These are phyloP conservation scores for Tympanuchus pallidicinctus DNA, from an alignment of 2,113 vertebrate genomes.

Conservation along the genomic window DNA sequence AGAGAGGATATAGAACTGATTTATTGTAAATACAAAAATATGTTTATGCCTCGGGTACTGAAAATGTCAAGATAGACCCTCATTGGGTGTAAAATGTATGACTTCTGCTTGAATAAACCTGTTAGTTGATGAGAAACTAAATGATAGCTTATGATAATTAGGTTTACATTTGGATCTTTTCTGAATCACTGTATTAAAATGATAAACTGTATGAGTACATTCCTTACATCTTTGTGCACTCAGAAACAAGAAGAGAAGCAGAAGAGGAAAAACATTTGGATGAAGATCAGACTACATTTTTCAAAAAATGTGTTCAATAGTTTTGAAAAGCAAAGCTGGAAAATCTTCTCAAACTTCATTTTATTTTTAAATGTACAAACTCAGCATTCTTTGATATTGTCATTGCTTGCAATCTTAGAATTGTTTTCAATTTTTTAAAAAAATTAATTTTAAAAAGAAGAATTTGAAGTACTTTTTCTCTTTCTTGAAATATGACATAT, in stretches of 20 bases:
- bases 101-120: neutral
- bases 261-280: neutral
- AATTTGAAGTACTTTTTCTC: neutral
- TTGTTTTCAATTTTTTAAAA: neutral
- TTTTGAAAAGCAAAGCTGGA: neutral
- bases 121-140: neutral
- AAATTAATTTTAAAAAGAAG: neutral
- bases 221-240: neutral
- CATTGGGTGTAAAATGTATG: neutral
- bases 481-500: neutral
- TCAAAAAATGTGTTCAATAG: neutral
- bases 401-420: neutral
- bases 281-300: neutral
- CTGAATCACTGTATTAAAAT: neutral
- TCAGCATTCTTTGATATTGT: neutral
- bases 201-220: neutral
- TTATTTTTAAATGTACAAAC: neutral
- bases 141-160: neutral
- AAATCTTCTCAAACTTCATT: neutral
- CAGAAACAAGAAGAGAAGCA: neutral
- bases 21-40: neutral
- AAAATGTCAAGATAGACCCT: neutral
- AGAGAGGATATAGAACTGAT: neutral
- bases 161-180: neutral
- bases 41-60: rapidly evolving